These are phyloP conservation scores for Pseudococcus jackbeardsleyi DNA, from an alignment of 2,888 invertebrate species.

Conservation along the genomic window DNA sequence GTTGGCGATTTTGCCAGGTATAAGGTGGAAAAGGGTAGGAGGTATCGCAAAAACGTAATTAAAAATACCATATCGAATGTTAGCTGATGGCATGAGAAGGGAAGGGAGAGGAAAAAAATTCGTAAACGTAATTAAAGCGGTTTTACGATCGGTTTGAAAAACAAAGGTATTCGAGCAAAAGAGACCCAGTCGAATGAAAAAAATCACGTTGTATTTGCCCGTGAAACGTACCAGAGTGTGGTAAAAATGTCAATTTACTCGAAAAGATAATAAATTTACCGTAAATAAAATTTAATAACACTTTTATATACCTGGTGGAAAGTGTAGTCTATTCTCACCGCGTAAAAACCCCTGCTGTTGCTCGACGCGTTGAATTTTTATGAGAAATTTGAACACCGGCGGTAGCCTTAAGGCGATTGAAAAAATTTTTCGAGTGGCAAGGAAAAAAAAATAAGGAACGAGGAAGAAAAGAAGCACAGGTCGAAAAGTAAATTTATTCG, in stretches of 20 bases:
- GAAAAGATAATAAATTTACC: not conserved
- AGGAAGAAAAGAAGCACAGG: conserved; percentile 1
- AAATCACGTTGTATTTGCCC: not conserved
- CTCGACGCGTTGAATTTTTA: conserved; percentile 19
- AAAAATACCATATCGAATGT: conserved; percentile 14
- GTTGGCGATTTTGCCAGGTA: not conserved
- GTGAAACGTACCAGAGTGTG: not conserved
- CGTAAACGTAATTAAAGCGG: conserved; percentile 13
- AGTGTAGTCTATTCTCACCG: not conserved
- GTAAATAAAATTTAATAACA: conserved; percentile 36
- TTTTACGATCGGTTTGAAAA: not conserved
- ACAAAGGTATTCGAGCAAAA: not conserved
- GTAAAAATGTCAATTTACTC: conserved; percentile 9
- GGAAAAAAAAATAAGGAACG: not conserved
- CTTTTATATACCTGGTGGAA: not conserved
- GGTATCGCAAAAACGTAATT: not conserved
- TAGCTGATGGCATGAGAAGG: not conserved
- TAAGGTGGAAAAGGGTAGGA: not conserved
- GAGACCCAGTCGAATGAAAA: not conserved
- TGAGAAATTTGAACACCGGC: not conserved
- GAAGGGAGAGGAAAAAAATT: not conserved
- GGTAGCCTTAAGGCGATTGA: not conserved
- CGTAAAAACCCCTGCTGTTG: not conserved
- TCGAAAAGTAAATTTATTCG: conserved; percentile 52
- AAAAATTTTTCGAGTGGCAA: not conserved